Conservation (phyloP, 2,797 vertebrate species). For the Micrastur ruficollis region DNA sequence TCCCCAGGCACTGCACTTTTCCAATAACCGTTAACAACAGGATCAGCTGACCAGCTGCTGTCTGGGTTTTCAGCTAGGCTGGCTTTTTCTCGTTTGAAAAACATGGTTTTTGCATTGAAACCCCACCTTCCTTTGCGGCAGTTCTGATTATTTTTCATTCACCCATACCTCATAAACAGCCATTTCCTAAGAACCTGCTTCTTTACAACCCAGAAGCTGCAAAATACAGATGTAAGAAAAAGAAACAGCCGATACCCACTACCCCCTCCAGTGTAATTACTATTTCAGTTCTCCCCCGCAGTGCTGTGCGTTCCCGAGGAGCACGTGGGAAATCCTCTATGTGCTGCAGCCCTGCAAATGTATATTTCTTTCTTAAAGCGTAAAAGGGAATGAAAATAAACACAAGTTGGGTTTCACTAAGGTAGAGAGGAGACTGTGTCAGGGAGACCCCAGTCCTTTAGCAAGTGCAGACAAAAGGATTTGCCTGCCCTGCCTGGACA, state of each 20-base stretch:
- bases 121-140: not conserved
- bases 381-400: not conserved
- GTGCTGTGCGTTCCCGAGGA: not conserved
- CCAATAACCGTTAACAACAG: not conserved
- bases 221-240: not conserved
- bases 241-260: not conserved
- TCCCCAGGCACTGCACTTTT: not conserved
- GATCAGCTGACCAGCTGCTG: not conserved
- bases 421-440: not conserved
- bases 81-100: not conserved
- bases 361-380: not conserved
- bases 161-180: not conserved
- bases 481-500: not conserved
- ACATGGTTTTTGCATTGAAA: not conserved
- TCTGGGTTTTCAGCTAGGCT: not conserved
- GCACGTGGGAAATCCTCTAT: not conserved
- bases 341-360: not conserved
- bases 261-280: not conserved
- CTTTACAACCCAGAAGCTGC: not conserved
- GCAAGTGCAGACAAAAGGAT: not conserved
- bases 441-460: not conserved
- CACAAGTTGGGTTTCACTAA: not conserved
- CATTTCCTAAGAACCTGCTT: not conserved
- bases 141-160: not conserved
- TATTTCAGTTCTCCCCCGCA: not conserved